Base-by-base conservation (phyloP, 2,888 invertebrate species). In the Kryphioiulus occultus region DNA sequence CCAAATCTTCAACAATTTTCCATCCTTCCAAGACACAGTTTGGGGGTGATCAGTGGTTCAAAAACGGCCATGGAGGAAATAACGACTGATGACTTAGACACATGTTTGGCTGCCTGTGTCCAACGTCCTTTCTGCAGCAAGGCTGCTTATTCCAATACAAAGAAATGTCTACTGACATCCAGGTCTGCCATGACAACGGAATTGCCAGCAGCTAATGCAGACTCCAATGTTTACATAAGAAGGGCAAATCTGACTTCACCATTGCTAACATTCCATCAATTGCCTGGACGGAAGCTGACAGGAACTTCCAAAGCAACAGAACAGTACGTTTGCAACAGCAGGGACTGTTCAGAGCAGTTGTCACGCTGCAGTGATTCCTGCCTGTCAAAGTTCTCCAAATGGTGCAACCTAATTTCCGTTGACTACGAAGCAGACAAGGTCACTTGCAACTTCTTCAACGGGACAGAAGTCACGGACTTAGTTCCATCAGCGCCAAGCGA, bases 321-420 rank as follows among this genome's bases (percentile, higher is more conserved):
- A 10, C 15, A 78, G 30, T 78, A 78, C 78, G 0, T 17, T 10
- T 78, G 78, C 30, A 17, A 26, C 30, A 30, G 30, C 17, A 78
- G 17, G 17, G 78, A 78, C 26, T 78, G 78, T 78, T 78, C 78
- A 17, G 78, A 78, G 26, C 78, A 78, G 30, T 5, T 78, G 30
- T 15, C 30, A 4, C 30, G 30, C 12, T 78, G 78, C 30, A 32
- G 4, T 30, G 30, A 30, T 17, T 78, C 30, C 1, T 78, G 30
- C 17, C 15, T 78, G 30, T 30, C 78, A 30, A 78, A 78, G 78
- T 78, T 32, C 78, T 78, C 78, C 15, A 30, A 17, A 30, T 78
- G 78, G 78, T 78, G 78, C 78, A 78, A 30, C 78, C 3, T 78
- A 4, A 78, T 78, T 78, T 78, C 78, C 26, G 78, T 78, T 30